phyloP scores from a whole-genome alignment of 2,797 vertebrate genomes.

The Telmatherina bonti region DNA sequence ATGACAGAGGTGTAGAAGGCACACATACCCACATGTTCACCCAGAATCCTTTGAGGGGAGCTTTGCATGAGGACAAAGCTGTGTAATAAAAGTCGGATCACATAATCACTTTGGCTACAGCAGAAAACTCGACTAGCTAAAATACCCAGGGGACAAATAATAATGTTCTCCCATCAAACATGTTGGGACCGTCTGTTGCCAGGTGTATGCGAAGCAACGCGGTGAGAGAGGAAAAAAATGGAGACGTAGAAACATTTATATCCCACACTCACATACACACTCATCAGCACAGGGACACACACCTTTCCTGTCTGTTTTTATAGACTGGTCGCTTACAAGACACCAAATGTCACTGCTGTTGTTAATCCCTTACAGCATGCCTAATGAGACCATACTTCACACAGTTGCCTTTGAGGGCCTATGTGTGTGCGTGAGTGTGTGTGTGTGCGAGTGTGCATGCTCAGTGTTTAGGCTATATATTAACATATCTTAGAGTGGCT shows the following conservation, averaged over 20 bases:
- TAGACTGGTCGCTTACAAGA: conserved; percentile 85
- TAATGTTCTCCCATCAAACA: conserved; percentile 76
- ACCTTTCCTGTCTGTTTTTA: conserved; percentile 80
- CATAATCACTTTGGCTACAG: conserved; percentile 82
- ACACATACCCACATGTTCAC: conserved; percentile 42
- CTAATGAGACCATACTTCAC: conserved; percentile 83
- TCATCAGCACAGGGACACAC: conserved; percentile 29
- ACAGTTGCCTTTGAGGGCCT: conserved; percentile 58
- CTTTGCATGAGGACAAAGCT: conserved; percentile 78
- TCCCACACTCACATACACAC: conserved; percentile 20
- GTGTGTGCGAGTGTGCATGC: conserved; percentile 23
- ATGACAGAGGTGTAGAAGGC: conserved; percentile 41
- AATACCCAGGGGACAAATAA: conserved; percentile 81
- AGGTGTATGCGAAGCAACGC: conserved; percentile 49
- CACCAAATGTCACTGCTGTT: conserved; percentile 85
- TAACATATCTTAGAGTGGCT: conserved; percentile 51
- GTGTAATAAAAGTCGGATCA: conserved; percentile 78
- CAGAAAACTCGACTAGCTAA: conserved; percentile 72
- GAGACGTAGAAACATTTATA: conserved; percentile 51
- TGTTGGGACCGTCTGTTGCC: conserved; percentile 64
- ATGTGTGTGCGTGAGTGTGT: conserved; percentile 26
- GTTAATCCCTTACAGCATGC: conserved; percentile 83
- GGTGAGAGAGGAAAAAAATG: conserved; percentile 41
- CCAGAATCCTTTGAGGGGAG: conserved; percentile 69
- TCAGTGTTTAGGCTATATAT: conserved; percentile 52